Percentiles rank a stretch among this genome's conserved stretches.
Conservation (phyloP, 2,888 invertebrate genomes). For the Prosopocoilus inquinatus region DNA sequence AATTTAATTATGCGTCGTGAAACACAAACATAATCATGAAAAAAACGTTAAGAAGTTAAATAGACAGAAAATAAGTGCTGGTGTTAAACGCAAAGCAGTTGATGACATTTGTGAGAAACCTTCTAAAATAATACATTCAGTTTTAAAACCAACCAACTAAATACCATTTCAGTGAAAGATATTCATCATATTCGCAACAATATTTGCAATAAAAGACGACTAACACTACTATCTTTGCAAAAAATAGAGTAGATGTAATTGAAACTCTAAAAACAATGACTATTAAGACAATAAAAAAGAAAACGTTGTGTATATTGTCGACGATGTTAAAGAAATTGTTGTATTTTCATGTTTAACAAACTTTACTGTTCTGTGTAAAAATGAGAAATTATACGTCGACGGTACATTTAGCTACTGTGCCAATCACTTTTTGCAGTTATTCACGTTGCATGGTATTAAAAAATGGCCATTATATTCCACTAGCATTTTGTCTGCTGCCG, state of each 20-base stretch:
- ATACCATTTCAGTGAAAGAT: neutral
- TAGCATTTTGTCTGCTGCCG: too few relatives aligned
- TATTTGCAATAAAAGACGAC: neutral
- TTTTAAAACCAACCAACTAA: neutral
- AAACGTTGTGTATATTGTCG: neutral
- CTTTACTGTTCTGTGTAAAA: neutral
- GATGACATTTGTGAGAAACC: constrained; percentile 2
- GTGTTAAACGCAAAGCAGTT: neutral
- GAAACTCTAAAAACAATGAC: too few relatives aligned
- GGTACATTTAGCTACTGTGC: constrained; percentile 2
- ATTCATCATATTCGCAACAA: constrained; percentile 1
- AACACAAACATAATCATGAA: neutral
- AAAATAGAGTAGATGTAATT: neutral
- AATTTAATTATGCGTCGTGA: neutral
- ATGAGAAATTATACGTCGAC: neutral
- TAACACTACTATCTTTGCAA: neutral
- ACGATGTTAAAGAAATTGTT: constrained; percentile 2
- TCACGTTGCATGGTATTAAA: too few relatives aligned
- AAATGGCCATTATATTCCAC: too few relatives aligned
- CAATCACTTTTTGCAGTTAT: too few relatives aligned
- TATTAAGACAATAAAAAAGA: too few relatives aligned
- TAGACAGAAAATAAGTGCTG: constrained; percentile 13
- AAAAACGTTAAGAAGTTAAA: constrained; percentile 1
- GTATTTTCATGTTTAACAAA: constrained; percentile 6
- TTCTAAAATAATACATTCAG: neutral